Evolutionary conservation across 2,113 vertebrate species (phyloP).

Genomic region (Chloroceryle aenea): DNA sequence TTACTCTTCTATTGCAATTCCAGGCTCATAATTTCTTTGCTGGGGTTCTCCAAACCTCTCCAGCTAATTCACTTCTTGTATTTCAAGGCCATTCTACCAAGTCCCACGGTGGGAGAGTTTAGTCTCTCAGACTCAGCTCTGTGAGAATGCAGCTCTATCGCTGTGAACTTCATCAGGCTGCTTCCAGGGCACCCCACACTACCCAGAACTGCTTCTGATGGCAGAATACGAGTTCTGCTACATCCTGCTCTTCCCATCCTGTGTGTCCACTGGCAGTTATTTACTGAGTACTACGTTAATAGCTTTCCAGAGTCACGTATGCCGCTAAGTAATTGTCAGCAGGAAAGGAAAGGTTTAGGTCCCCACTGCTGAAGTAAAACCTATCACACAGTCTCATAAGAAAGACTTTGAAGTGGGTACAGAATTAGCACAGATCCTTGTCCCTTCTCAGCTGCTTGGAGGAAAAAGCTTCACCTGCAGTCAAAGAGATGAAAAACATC

Average conservation of each 20-base stretch:
- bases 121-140: neutral
- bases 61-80: neutral
- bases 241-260: neutral
- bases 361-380: neutral
- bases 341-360: neutral
- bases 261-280: neutral
- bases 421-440: neutral
- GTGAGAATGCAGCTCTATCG: neutral
- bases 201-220: neutral
- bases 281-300: neutral
- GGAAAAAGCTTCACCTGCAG: neutral
- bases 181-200: neutral
- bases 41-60: neutral
- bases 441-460: neutral
- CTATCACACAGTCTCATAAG: neutral
- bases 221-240: neutral
- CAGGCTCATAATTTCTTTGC: neutral
- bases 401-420: neutral
- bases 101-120: neutral
- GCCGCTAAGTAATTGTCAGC: neutral
- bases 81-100: neutral
- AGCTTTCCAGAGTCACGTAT: neutral
- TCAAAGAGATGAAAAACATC: neutral
- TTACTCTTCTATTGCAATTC: neutral
- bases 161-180: neutral